Percentiles rank a stretch among this genome's conserved stretches.
Conservation (phyloP, 2,888 invertebrate genomes). For the Dryobota labecula region DNA sequence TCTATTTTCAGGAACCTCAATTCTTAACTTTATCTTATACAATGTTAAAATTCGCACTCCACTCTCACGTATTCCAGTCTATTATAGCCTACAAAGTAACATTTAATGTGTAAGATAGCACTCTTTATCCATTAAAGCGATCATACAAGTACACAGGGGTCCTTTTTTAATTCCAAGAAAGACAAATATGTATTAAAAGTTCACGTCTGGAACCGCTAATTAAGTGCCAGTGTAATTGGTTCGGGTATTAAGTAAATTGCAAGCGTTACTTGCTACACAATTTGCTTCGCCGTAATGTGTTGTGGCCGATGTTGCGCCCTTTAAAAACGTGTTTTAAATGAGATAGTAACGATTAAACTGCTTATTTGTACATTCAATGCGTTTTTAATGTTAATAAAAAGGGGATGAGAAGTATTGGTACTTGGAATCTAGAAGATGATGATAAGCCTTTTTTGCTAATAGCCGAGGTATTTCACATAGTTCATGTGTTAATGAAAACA, state of each 20-base stretch:
- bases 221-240: slow-evolving; percentile 61
- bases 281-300: slow-evolving; percentile 38
- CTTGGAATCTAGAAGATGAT: slow-evolving; percentile 25
- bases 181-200: slow-evolving; percentile 54
- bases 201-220: slow-evolving; percentile 56
- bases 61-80: background rate
- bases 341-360: slow-evolving; percentile 36
- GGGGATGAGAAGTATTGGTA: slow-evolving; percentile 32
- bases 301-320: slow-evolving; percentile 41
- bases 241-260: slow-evolving; percentile 57
- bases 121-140: slow-evolving; percentile 20
- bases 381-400: slow-evolving; percentile 45
- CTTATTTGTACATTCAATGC: slow-evolving; percentile 39
- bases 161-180: slow-evolving; percentile 50
- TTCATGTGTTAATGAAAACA: slow-evolving; percentile 48
- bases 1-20: background rate
- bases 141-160: slow-evolving; percentile 8
- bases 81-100: background rate
- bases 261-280: slow-evolving; percentile 54
- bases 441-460: slow-evolving; percentile 21
- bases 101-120: slow-evolving; percentile 17
- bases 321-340: slow-evolving; percentile 61
- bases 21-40: background rate
- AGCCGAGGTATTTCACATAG: slow-evolving; percentile 14
- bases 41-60: slow-evolving; percentile 6